phyloP scores from a whole-genome alignment of 2,888 invertebrate genomes.

The Pocota personata region DNA sequence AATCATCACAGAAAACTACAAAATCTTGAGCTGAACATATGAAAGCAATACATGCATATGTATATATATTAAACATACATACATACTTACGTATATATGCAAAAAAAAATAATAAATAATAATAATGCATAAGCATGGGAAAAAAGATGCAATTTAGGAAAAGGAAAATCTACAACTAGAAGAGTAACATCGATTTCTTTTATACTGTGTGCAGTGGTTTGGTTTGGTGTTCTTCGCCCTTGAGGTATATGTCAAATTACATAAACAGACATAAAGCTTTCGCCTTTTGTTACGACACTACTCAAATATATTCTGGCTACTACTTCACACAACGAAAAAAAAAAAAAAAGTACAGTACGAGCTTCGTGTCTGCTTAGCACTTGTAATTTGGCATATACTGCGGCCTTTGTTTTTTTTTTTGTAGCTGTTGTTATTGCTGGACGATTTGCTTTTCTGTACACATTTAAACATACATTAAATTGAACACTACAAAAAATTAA shows the following conservation, averaged over 20 bases:
- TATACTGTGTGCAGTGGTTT: slow-evolving; percentile 42
- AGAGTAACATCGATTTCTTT: slow-evolving; percentile 30
- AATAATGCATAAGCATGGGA: background rate
- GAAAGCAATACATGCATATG: no score
- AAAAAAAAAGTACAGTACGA: slow-evolving; percentile 17
- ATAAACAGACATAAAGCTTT: slow-evolving; percentile 75
- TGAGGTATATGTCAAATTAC: slow-evolving; percentile 76
- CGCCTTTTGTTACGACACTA: slow-evolving; percentile 26
- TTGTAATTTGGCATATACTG: slow-evolving; percentile 77
- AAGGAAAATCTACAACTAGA: slow-evolving; percentile 7
- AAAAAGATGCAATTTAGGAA: background rate
- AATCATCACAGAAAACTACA: no score
- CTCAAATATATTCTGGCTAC: slow-evolving; percentile 23
- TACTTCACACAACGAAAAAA: slow-evolving; percentile 8
- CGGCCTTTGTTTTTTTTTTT: slow-evolving; percentile 41
- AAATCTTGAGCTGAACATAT: no score
- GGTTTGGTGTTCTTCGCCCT: slow-evolving; percentile 25
- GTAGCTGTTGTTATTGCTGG: slow-evolving; percentile 74
- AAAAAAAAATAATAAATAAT: background rate
- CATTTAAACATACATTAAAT: slow-evolving; percentile 81
- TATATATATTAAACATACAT: no score
- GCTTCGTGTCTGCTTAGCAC: slow-evolving; percentile 57
- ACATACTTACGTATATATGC: background rate
- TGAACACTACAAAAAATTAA: slow-evolving; percentile 83
- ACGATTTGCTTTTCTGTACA: slow-evolving; percentile 82